These are phyloP conservation scores for Coelinius sp. DNA, from an alignment of 2,888 invertebrate genomes.

Conservation along the genomic window DNA sequence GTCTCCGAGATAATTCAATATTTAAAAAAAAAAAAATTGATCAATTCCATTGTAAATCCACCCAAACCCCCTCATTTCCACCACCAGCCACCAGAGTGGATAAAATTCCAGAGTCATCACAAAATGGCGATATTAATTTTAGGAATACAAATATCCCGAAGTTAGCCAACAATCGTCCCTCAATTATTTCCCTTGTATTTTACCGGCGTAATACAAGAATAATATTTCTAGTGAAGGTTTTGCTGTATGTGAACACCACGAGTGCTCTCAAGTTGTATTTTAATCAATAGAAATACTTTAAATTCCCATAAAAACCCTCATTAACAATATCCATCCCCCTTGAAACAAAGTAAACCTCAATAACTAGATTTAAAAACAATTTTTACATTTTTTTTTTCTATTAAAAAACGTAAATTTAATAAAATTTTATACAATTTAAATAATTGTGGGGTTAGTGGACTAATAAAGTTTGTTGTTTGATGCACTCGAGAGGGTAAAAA, in stretches of 20 bases:
- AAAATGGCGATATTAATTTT: constrained; percentile 13
- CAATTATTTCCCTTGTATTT: constrained; percentile 4
- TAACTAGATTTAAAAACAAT: too few species aligned
- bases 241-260: constrained; percentile 58
- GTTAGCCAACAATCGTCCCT: constrained; percentile 13
- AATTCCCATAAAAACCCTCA: too few species aligned
- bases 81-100: background rate
- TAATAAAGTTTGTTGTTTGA: background rate
- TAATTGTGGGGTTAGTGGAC: background rate
- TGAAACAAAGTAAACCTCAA: too few species aligned
- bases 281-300: too few species aligned
- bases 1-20: too few species aligned
- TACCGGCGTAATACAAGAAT: background rate
- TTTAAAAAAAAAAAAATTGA: background rate
- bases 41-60: background rate
- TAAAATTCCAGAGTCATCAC: background rate
- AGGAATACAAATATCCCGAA: constrained; percentile 15
- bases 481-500: background rate
- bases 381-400: too few species aligned
- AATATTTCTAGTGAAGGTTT: background rate
- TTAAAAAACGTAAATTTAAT: too few species aligned
- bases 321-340: too few species aligned
- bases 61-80: background rate
- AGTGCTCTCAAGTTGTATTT: constrained; percentile 53
- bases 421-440: background rate